phyloP scores from a whole-genome alignment of 1,140 invertebrate species.

The Drosophila tani region DNA sequence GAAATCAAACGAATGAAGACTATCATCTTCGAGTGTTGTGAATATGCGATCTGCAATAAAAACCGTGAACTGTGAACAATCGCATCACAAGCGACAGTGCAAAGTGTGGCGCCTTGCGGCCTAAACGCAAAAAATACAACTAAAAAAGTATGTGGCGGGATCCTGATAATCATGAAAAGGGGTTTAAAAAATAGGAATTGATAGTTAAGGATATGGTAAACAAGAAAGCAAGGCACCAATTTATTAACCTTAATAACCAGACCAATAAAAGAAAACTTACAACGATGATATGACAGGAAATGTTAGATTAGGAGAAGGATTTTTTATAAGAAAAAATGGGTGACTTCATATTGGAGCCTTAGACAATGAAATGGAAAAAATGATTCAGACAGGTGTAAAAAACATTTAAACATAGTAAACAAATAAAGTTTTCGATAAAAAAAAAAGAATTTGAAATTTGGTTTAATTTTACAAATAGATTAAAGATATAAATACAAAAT shows the following conservation, averaged over 20 bases:
- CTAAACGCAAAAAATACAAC: constrained; percentile 16
- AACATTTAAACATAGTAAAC: background rate
- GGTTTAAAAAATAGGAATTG: constrained; percentile 20
- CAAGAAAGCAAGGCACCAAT: background rate
- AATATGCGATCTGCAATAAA: constrained; percentile 38
- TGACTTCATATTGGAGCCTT: no score
- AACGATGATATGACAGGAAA: no score
- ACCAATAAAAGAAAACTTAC: background rate
- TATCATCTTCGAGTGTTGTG: constrained; percentile 41
- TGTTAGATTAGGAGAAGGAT: background rate
- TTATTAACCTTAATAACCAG: no score
- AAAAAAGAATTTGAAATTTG: background rate
- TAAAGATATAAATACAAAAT: background rate
- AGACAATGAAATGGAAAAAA: background rate
- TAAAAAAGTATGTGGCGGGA: constrained; percentile 17
- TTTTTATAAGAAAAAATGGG: background rate
- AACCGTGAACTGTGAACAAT: constrained; percentile 51
- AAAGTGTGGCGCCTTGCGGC: constrained; percentile 72
- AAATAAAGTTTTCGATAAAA: background rate
- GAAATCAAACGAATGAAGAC: constrained; percentile 34
- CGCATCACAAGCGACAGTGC: constrained; percentile 56
- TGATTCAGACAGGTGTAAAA: background rate
- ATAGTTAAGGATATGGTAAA: background rate
- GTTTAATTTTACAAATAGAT: background rate
- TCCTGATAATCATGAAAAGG: constrained; percentile 3